phyloP scores from a whole-genome alignment of 2,888 invertebrate genomes.

The Timema cristinae region DNA sequence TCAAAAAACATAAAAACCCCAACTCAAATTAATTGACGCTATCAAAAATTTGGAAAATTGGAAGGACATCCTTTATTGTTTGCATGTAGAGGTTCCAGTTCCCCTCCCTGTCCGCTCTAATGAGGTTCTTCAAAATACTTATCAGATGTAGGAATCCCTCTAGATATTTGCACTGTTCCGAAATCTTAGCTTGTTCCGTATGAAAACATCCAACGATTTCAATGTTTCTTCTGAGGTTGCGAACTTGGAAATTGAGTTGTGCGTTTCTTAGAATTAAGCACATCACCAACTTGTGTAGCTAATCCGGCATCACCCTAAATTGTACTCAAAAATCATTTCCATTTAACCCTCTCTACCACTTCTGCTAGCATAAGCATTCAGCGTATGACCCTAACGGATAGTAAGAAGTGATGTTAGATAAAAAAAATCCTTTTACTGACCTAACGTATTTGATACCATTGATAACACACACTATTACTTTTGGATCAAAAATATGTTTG shows the following conservation, averaged over 20 bases:
- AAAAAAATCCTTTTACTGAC: slow-evolving; percentile 7
- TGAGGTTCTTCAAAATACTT: not conserved
- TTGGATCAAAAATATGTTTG: not conserved
- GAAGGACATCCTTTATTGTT: not conserved
- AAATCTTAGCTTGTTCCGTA: not conserved
- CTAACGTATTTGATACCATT: not conserved
- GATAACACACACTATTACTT: not conserved
- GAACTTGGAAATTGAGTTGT: not conserved
- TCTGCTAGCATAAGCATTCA: not conserved
- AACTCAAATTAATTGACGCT: not conserved
- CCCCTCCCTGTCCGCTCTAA: slow-evolving; percentile 5
- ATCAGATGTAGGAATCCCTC: not conserved
- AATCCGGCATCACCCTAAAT: not conserved
- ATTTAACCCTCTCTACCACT: not conserved
- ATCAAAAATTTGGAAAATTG: not conserved
- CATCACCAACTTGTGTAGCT: not conserved
- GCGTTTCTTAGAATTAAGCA: not conserved
- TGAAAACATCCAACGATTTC: not conserved
- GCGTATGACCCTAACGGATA: too few relatives aligned
- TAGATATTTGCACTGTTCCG: not conserved
- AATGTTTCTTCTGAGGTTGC: not conserved
- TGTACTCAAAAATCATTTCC: not conserved
- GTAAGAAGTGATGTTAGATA: too few relatives aligned
- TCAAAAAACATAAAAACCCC: not conserved
- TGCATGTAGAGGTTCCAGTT: not conserved